Base-by-base conservation (phyloP, 2,113 vertebrate genomes). In the Oenanthe oenanthe region DNA sequence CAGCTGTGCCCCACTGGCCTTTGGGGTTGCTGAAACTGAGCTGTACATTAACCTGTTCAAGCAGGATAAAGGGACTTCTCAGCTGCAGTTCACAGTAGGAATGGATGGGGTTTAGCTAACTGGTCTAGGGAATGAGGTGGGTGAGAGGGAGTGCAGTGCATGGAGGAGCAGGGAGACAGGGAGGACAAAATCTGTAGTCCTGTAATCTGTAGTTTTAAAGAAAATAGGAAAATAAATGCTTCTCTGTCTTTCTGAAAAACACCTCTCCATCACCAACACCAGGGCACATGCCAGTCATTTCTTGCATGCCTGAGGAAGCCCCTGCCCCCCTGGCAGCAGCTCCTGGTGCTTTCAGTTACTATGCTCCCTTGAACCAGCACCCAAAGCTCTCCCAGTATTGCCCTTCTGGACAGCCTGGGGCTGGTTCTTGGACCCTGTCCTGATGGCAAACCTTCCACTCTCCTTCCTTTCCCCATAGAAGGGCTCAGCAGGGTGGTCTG, bases 321-420 rank as follows among this genome's bases (percentile, higher is more conserved):
- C 47, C 26, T 58, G 51, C 17, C 26, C 1, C 3, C 19, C 60
- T 16, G 17, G 51, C 50, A 61, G 56, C 47, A 88, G 32, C 31
- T 81, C 70, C 80, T 2, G 1, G 26, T 54, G 38, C 50, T 78
- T 5, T 4, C 0, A 1, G 34, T 4, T 2, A 51, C 51, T 61
- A 40, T 3, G 0, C 3, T 60, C 28, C 45, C 76, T 89, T 20
- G 28, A 43, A 75, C 22, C 13, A 92, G 36, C 71, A 68, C 42
- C 42, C 29, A 45, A 56, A 65, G 5, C 13, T 63, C 20, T 82
- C 26, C 18, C 0, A 0, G 7, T 29, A 28, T 3, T 0, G 0
- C 11, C 9, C 22, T 47, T 40, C 51, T 68, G 28, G 28, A 24
- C 1, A 4, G 29, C 54, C 58, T 58, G 11, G 9, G 17, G n/a